Evolutionary conservation across 2,888 invertebrate genomes (phyloP).

Genomic region (Serrognathus titanus): DNA sequence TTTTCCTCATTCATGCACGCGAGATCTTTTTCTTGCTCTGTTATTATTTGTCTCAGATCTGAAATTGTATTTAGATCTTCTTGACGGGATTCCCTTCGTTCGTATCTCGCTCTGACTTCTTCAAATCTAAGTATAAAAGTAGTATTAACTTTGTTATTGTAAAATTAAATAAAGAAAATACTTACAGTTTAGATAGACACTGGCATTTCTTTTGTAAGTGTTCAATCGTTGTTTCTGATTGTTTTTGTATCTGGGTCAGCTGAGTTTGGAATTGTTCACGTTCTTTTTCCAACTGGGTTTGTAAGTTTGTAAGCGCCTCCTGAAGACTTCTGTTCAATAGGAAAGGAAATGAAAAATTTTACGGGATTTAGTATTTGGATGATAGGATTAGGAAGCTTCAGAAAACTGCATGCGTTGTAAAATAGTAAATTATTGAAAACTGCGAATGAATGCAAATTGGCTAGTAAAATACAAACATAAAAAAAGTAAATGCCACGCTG

Average conservation of each 20-base stretch:
- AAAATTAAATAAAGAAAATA: constrained; percentile 23
- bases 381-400: background rate
- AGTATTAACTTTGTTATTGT: too few relatives aligned
- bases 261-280: constrained; percentile 39
- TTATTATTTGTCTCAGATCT: constrained; percentile 55
- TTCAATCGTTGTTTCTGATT: constrained; percentile 54
- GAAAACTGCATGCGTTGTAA: too few relatives aligned
- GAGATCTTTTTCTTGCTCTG: constrained; percentile 57
- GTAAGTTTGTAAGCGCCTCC: constrained; percentile 40
- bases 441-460: background rate
- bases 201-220: constrained; percentile 60
- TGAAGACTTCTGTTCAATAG: constrained; percentile 49
- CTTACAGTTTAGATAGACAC: constrained; percentile 62
- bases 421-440: too few relatives aligned
- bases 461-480: background rate
- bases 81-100: constrained; percentile 54
- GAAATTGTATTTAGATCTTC: constrained; percentile 57
- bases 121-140: constrained; percentile 49
- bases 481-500: constrained; percentile 5
- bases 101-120: constrained; percentile 57
- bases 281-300: constrained; percentile 42
- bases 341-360: constrained; percentile 29
- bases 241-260: constrained; percentile 50
- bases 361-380: constrained; percentile 4
- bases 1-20: constrained; percentile 56